Evolutionary conservation across 2,888 invertebrate genomes (phyloP).

Genomic region (Cephus spinipes): DNA sequence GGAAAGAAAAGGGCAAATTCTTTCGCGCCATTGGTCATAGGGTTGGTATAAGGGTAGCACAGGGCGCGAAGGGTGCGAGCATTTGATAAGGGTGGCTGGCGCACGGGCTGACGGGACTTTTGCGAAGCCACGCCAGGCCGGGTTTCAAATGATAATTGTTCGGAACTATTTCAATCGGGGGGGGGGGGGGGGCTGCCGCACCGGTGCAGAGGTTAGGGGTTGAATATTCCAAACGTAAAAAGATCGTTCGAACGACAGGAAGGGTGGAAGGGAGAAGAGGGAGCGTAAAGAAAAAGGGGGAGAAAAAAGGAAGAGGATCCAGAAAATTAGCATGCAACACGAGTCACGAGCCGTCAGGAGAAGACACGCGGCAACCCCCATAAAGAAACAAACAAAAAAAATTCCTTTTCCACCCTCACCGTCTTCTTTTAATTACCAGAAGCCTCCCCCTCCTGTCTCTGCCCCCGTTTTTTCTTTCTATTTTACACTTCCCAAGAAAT

Average conservation of each 20-base stretch:
- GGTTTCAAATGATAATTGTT: slow-evolving; percentile 55
- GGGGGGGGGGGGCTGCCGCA: slow-evolving; percentile 12
- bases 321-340: slow-evolving; percentile 52
- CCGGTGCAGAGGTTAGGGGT: background rate
- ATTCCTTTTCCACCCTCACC: slow-evolving; percentile 31
- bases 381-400: slow-evolving; percentile 20
- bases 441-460: slow-evolving; percentile 18
- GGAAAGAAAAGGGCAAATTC: slow-evolving; percentile 13
- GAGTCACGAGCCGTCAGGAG: slow-evolving; percentile 32
- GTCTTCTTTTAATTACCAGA: slow-evolving; percentile 65
- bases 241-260: background rate
- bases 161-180: slow-evolving; percentile 60
- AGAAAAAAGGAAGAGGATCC: background rate
- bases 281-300: background rate
- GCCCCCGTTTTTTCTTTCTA: slow-evolving; percentile 37
- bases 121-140: slow-evolving; percentile 9
- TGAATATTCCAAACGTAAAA: background rate
- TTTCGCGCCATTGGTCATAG: slow-evolving; percentile 45
- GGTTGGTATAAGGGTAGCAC: slow-evolving; percentile 13
- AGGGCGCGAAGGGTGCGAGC: slow-evolving; percentile 18
- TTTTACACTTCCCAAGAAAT: slow-evolving; percentile 41
- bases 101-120: background rate
- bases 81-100: slow-evolving; percentile 43
- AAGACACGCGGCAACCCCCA: slow-evolving; percentile 31
- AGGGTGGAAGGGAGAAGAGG: background rate